Evolutionary conservation across 2,888 invertebrate genomes (phyloP), one percentile per base, ranked within the genome.

Genomic region (Coelinius sp.): DNA sequence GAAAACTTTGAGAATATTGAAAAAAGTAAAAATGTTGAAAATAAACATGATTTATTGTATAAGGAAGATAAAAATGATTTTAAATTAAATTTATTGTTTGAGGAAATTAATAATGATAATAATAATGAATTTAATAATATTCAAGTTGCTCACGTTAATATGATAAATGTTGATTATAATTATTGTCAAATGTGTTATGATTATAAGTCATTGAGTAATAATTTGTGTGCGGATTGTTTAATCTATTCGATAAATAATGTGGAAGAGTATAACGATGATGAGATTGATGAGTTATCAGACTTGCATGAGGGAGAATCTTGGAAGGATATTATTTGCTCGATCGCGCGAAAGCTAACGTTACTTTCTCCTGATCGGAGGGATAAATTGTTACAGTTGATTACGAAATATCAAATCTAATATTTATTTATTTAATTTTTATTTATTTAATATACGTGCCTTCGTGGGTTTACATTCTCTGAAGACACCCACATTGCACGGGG

Each of bases 311-410:
- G 4, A 20, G 52, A 52, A 20, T 7, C 22, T 12, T 52, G 52
- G 52, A 20, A 24, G 52, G 52, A 52, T 20, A 52, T 6, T 20
- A 20, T 52, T 52, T 20, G 52, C 52, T 20, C 10, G 52, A 52
- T 52, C 52, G 52, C 52, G 52, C 52, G 20, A 10, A 20, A 24
- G 52, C 52, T 52, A 7, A 52, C 52, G 52, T 22, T n/a, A 12
- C 24, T 52, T 1, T 22, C 52, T 7, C 52, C 52, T 52, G n/a
- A 8, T 24, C 22, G 20, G 22, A 52, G 52, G 7, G 52, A 22
- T 24, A 7, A 24, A 52, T 52, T 52, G 24, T 22, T 52, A 22
- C 35, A 71, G 3, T 64, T 72, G 14, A n/a, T 64, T n/a, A 12
- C 10, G 7, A 35, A 38, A 31, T 69, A 69, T 46, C 25, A 69